phyloP scores from a whole-genome alignment of 2,113 vertebrate genomes.

The Polypterus senegalus region DNA sequence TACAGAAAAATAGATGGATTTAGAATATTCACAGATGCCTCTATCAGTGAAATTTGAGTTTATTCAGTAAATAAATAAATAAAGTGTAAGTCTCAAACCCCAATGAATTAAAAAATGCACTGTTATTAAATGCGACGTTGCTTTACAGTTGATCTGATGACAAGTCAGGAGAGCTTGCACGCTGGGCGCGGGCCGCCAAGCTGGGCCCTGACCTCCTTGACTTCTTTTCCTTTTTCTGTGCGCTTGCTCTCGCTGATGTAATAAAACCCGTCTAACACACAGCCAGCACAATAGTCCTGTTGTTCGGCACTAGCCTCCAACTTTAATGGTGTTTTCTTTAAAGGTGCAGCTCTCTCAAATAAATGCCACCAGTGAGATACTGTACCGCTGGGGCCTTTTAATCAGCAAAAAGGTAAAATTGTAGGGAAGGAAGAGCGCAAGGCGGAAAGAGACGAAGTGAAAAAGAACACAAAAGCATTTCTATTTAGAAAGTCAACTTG shows the following conservation, averaged over 20 bases:
- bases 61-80: too few relatives aligned
- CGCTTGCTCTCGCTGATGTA: conserved; percentile 40
- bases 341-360: conserved; percentile 54
- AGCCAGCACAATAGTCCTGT: conserved; percentile 56
- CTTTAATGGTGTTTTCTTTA: conserved; percentile 63
- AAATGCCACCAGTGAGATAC: conserved; percentile 37
- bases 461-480: conserved; percentile 22
- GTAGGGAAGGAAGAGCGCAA: conserved; percentile 26
- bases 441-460: conserved; percentile 18
- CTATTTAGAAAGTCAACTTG: too few relatives aligned
- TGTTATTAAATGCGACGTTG: conserved; percentile 65
- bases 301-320: conserved; percentile 50
- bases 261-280: conserved; percentile 57
- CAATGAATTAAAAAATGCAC: conserved; percentile 56
- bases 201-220: conserved; percentile 58
- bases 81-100: conserved; percentile 24
- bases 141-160: conserved; percentile 63
- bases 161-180: conserved; percentile 56
- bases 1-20: too few relatives aligned
- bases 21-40: too few relatives aligned
- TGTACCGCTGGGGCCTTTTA: conserved; percentile 4
- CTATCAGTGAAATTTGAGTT: too few relatives aligned
- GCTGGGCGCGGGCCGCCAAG: conserved; percentile 51
- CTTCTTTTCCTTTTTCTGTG: conserved; percentile 47
- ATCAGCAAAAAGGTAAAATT: conserved; percentile 23